Conservation (phyloP, 2,888 invertebrate species). For the Cheilosia vulpina region DNA sequence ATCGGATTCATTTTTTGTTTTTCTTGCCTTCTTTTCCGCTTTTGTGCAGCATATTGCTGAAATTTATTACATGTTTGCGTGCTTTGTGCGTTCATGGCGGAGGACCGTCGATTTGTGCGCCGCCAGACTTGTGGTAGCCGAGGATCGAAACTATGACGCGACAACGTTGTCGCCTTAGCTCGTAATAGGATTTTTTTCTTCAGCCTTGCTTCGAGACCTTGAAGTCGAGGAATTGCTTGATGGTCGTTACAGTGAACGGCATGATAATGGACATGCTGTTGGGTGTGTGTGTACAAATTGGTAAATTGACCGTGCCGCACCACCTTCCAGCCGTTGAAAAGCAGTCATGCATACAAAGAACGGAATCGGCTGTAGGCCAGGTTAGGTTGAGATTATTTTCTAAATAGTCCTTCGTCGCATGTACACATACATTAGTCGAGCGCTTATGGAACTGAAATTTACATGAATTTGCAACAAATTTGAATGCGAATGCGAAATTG, state of each 20-base stretch:
- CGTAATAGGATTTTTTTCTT: conserved; percentile 1
- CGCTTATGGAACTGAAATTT: no score
- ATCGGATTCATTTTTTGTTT: conserved; percentile 10
- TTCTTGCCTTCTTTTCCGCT: not conserved
- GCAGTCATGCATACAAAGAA: conserved; percentile 35
- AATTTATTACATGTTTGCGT: conserved; percentile 58
- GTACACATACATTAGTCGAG: no score
- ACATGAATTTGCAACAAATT: no score
- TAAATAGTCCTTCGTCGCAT: no score
- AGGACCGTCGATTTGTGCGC: conserved; percentile 13
- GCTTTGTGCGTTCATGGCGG: conserved; percentile 21
- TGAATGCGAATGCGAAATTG: no score
- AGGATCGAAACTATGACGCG: not conserved
- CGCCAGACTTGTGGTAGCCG: conserved; percentile 5
- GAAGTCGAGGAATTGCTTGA: conserved; percentile 30
- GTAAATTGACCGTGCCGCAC: conserved; percentile 40
- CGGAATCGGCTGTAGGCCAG: conserved; percentile 5
- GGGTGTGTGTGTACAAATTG: conserved; percentile 31
- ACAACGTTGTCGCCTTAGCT: conserved; percentile 25
- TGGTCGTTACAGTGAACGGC: conserved; percentile 8
- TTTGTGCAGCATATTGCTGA: not conserved
- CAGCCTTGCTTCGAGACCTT: conserved; percentile 12
- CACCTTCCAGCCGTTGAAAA: conserved; percentile 1
- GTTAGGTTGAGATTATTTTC: not conserved
- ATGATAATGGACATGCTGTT: conserved; percentile 50